Conservation (phyloP, 2,113 vertebrate genomes). For the Synodontis membranacea region DNA sequence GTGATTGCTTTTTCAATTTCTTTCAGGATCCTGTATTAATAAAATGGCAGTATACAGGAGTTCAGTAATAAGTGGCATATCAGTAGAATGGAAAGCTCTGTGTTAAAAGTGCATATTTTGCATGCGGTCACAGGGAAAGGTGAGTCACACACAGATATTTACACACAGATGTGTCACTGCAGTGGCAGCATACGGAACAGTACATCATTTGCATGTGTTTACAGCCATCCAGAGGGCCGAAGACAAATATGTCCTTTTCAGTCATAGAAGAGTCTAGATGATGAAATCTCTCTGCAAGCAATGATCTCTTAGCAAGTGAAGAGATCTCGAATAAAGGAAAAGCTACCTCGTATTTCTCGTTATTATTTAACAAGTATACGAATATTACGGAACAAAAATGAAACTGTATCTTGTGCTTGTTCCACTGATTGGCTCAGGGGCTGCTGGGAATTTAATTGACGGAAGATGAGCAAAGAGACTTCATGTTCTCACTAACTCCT, state of each 20-base stretch:
- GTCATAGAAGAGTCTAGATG: not conserved
- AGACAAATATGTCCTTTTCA: slow-evolving; percentile 4
- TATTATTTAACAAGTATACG: not conserved
- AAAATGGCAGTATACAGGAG: not conserved
- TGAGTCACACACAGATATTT: not conserved
- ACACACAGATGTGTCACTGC: not conserved
- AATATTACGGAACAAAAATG: not conserved
- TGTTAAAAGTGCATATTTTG: not conserved
- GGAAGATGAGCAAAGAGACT: not conserved
- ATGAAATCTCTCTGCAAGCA: slow-evolving; percentile 4
- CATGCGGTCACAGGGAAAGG: not conserved
- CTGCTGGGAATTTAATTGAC: not conserved
- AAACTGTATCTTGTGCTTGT: not conserved
- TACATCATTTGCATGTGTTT: not conserved
- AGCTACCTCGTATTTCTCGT: not conserved
- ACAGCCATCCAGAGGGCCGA: not conserved
- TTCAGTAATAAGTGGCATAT: not conserved
- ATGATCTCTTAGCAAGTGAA: not conserved
- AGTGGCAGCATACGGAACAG: not conserved
- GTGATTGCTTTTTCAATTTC: too few relatives aligned
- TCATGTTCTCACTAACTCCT: not conserved
- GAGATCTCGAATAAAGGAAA: not conserved
- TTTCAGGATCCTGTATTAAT: too few relatives aligned
- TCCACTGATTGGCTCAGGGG: not conserved
- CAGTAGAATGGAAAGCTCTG: not conserved